Evolutionary conservation across 2,113 vertebrate species (phyloP).

Genomic region (Orthonyx spaldingii): DNA sequence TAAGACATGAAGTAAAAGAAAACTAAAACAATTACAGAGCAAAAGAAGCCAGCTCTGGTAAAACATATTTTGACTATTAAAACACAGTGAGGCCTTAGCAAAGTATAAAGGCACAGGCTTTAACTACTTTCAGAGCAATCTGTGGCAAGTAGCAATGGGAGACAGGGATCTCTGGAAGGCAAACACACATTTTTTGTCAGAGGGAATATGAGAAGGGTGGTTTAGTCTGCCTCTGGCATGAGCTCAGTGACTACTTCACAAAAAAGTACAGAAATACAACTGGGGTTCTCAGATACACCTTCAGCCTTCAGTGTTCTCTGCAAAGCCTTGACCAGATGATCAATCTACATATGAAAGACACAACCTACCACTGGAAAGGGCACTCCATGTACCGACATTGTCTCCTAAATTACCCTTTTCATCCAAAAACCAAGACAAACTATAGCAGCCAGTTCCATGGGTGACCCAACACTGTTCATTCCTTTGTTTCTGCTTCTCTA

Average conservation of each 20-base stretch:
- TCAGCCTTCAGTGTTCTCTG: not conserved
- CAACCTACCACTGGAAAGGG: not conserved
- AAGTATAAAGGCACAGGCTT: not conserved
- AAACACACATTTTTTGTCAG: not conserved
- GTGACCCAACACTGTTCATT: not conserved
- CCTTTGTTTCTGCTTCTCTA: not conserved
- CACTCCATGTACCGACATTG: not conserved
- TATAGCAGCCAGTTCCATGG: not conserved
- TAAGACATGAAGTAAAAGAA: constrained; percentile 11
- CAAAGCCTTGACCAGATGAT: not conserved
- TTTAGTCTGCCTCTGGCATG: not conserved
- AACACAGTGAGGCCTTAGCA: not conserved
- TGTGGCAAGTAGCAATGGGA: not conserved
- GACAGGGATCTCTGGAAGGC: not conserved
- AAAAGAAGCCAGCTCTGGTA: not conserved
- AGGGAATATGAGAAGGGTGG: not conserved
- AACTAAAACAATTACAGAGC: not conserved
- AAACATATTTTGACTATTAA: not conserved
- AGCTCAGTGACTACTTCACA: not conserved
- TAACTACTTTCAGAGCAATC: not conserved
- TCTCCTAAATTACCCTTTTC: not conserved
- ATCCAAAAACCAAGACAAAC: not conserved
- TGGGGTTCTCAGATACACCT: not conserved
- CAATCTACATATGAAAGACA: not conserved
- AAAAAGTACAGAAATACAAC: not conserved